Conservation (phyloP, 2,113 vertebrate genomes). For the Pituophis catenifer region DNA sequence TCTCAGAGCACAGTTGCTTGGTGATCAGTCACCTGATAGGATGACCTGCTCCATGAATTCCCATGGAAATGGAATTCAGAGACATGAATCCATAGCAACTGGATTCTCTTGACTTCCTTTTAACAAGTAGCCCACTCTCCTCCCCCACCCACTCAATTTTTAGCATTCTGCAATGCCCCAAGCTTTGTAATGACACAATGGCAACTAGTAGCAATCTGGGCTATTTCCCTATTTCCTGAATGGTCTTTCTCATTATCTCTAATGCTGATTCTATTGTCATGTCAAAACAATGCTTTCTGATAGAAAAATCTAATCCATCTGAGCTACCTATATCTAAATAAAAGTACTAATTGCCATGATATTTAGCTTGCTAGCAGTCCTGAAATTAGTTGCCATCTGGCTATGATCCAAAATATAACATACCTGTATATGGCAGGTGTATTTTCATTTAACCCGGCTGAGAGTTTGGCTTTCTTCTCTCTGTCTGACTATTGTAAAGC, state of each 20-base stretch:
- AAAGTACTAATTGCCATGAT: not conserved
- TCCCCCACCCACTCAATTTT: not conserved
- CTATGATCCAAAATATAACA: not conserved
- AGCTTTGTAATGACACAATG: constrained; percentile 2
- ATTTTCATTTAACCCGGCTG: not conserved
- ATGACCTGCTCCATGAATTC: constrained; percentile 62
- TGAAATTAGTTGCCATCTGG: not conserved
- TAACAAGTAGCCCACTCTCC: constrained; percentile 42
- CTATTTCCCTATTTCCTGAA: constrained; percentile 25
- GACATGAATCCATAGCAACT: constrained; percentile 70
- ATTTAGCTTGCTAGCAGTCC: not conserved
- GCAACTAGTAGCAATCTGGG: not conserved
- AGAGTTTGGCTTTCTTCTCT: not conserved
- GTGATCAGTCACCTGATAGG: constrained; percentile 59
- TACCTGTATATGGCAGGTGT: not conserved
- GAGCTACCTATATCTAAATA: not conserved
- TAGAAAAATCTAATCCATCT: constrained; percentile 9
- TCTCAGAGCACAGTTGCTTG: constrained; percentile 48
- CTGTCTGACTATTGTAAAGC: not conserved
- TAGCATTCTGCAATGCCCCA: constrained; percentile 6
- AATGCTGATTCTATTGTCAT: constrained; percentile 10
- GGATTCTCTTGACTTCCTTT: constrained; percentile 53
- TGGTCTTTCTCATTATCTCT: constrained; percentile 22
- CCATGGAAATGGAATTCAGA: constrained; percentile 58
- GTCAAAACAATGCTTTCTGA: constrained; percentile 30